Evolutionary conservation across 2,113 vertebrate species (phyloP).

Genomic region (Ochotona princeps): DNA sequence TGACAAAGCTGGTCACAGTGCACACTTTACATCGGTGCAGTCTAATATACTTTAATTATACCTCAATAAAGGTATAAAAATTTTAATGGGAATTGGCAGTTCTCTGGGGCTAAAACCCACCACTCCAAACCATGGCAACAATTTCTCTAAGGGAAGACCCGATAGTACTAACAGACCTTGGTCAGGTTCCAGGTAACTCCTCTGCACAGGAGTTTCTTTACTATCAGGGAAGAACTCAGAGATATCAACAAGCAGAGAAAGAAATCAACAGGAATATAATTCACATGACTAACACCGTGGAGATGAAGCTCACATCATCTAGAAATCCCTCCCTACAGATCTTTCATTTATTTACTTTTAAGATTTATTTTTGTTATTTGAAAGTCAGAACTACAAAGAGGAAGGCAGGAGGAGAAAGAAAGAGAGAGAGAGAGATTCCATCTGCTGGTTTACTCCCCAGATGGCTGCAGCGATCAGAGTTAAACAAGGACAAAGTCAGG

Average conservation of each 20-base stretch:
- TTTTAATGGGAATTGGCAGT: background rate
- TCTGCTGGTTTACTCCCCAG: too few species aligned
- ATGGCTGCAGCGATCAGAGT: too few species aligned
- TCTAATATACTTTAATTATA: background rate
- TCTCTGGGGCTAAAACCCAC: background rate
- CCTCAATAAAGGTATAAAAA: background rate
- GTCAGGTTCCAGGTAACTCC: background rate
- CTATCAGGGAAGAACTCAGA: constrained; percentile 16
- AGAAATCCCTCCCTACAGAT: background rate
- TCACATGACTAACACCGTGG: background rate
- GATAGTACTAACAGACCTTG: background rate
- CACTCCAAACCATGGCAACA: background rate
- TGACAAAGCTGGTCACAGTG: background rate
- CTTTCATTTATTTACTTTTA: constrained; percentile 39
- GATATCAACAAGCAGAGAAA: background rate
- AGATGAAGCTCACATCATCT: background rate
- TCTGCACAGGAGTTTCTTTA: constrained; percentile 20
- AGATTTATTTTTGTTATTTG: too few species aligned
- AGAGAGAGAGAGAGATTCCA: too few species aligned
- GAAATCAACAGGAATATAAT: background rate
- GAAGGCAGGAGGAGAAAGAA: too few species aligned
- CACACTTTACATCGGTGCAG: background rate
- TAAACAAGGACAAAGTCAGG: too few species aligned
- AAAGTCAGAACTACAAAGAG: too few species aligned
- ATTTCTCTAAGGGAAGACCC: constrained; percentile 25